Base-by-base conservation (phyloP, 53 echinoderm and acorn worm species). In the Antedon mediterranea region DNA sequence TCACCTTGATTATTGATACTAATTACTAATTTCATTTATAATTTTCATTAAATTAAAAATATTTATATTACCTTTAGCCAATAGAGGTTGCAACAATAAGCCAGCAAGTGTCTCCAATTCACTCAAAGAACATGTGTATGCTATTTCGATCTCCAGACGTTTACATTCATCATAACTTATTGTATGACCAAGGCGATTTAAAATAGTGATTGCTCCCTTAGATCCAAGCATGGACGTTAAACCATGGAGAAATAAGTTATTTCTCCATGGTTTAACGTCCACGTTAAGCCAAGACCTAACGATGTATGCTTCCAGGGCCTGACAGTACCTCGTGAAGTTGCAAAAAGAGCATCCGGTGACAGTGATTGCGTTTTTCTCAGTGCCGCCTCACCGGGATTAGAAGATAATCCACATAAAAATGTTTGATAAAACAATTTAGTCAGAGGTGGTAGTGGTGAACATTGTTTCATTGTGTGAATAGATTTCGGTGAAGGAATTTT, bases 91-190 rank as follows among this genome's bases (percentile, higher is more conserved):
- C 74, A 84, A 26, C 34, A 74, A 8, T 20, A 84, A 43, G 13
- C 84, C 79, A n/a, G 82, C 78, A 32, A 84, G 84, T 71, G 79
- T 84, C 75, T 78, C 81, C 77, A 72, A 72, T 34, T 83, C 78
- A 31, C 84, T 31, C 33, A 79, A 84, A 30, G 79, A 30, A 2
- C 84, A 84, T 41, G 84, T 79, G 43, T 84, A 79, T 0, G 84
- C 79, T 79, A 84, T 84, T 71, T 83, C 78, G 4, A 82, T 81
- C 76, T 81, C 82, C 31, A 81, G n/a, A 42, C 82, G 82, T 43
- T 83, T 78, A n/a, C 84, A 83, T 33, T 83, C 84, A 73, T 83
- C 18, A 34, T 79, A 83, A 32, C 73, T 79, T 0, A 79, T 28
- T 78, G 84, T 27, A 42, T 83, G 85, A 43, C 85, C 80, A 80